A percentile compares a stretch with the other conserved stretches of the same genome.
phyloP scores from a whole-genome alignment of 2,888 invertebrate genomes.

The Pediacus dermestoides region DNA sequence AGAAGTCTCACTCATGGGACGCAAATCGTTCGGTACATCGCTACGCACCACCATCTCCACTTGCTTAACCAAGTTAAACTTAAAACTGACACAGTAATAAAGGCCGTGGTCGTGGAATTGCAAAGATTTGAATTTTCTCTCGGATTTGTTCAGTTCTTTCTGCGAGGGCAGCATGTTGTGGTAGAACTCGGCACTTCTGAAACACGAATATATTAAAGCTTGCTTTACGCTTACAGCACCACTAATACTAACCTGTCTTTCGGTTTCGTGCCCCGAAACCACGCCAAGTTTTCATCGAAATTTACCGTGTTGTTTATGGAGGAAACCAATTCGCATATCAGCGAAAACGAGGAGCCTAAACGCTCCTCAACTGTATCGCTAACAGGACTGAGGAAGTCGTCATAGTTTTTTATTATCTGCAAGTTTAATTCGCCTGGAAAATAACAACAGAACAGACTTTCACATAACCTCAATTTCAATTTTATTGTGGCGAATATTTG shows the following conservation, averaged over 20 bases:
- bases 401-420: slow-evolving; percentile 41
- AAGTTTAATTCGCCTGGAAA: slow-evolving; percentile 38
- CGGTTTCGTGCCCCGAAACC: slow-evolving; percentile 35
- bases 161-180: too few species aligned
- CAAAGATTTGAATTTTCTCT: slow-evolving; percentile 40
- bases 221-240: too few species aligned
- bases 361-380: slow-evolving; percentile 38
- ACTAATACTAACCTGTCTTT: too few species aligned
- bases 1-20: slow-evolving; percentile 28
- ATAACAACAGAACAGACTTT: too few species aligned
- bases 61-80: slow-evolving; percentile 38
- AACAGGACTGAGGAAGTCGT: slow-evolving; percentile 39
- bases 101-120: slow-evolving; percentile 39
- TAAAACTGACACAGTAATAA: slow-evolving; percentile 44
- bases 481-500: too few species aligned
- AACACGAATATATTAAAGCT: too few species aligned
- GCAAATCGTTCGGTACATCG: slow-evolving; percentile 27
- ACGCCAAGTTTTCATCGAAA: slow-evolving; percentile 42
- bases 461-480: too few species aligned
- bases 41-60: slow-evolving; percentile 39
- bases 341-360: slow-evolving; percentile 41
- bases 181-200: too few species aligned
- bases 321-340: slow-evolving; percentile 43
- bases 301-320: slow-evolving; percentile 30
- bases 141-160: slow-evolving; percentile 41